Conservation (phyloP, 2,113 vertebrate species). For the Polypterus bichir region DNA sequence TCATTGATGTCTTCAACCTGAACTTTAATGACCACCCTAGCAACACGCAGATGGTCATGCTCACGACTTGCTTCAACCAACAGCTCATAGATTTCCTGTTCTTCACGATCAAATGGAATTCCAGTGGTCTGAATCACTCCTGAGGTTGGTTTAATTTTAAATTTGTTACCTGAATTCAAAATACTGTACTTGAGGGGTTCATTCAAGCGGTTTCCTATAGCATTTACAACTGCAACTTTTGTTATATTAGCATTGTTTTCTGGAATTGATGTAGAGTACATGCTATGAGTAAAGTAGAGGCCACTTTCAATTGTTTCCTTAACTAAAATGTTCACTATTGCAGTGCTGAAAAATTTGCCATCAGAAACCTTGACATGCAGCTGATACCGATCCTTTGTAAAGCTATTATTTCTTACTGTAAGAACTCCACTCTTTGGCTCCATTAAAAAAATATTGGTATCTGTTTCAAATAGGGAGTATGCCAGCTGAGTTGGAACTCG, state of each 20-base stretch:
- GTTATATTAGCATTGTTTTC: constrained; percentile 80
- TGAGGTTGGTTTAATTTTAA: constrained; percentile 80
- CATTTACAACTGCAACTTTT: constrained; percentile 81
- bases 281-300: constrained; percentile 71
- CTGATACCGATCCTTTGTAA: constrained; percentile 78
- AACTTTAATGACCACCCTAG: constrained; percentile 77
- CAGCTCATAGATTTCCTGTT: constrained; percentile 81
- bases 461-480: constrained; percentile 75
- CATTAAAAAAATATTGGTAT: constrained; percentile 68
- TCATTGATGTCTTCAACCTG: constrained; percentile 88
- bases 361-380: constrained; percentile 80
- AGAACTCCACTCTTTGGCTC: constrained; percentile 68
- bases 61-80: constrained; percentile 86
- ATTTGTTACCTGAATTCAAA: constrained; percentile 80
- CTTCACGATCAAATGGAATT: constrained; percentile 80
- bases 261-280: constrained; percentile 76
- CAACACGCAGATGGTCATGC: constrained; percentile 71
- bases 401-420: constrained; percentile 73
- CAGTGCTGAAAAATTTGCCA: constrained; percentile 79
- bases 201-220: constrained; percentile 79
- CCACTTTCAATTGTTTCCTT: constrained; percentile 85
- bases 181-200: constrained; percentile 84
- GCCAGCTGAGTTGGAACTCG: constrained; percentile 68
- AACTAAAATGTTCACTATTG: constrained; percentile 69
- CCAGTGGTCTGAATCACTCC: constrained; percentile 88